A percentile compares a stretch with the other conserved stretches of the same genome.
Conservation (phyloP, 1,140 invertebrate species). For the Cotesia typhae region DNA sequence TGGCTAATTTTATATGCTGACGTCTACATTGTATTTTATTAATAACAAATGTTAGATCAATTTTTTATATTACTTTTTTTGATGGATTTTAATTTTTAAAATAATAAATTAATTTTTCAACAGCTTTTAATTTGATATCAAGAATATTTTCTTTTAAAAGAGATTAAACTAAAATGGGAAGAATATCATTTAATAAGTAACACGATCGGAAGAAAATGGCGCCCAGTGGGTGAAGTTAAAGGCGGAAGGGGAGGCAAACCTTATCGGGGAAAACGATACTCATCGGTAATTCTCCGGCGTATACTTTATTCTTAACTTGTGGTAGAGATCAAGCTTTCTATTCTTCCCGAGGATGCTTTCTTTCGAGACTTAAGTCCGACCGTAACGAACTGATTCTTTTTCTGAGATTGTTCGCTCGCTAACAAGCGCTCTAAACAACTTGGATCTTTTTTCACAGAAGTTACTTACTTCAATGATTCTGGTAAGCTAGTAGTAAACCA, state of each 20-base stretch:
- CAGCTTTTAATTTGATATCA: no score
- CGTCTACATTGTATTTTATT: no score
- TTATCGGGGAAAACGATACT: constrained; percentile 16
- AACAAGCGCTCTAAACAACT: background rate
- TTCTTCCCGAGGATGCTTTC: background rate
- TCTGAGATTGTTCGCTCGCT: constrained; percentile 8
- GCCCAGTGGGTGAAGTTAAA: background rate
- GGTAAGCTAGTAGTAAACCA: no score
- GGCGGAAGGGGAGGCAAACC: background rate
- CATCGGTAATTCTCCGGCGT: constrained; percentile 20
- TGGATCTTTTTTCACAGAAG: no score
- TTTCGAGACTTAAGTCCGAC: background rate
- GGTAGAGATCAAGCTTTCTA: background rate
- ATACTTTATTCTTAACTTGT: constrained; percentile 3
- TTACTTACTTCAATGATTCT: no score
- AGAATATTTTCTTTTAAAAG: no score
- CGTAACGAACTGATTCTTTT: constrained; percentile 11
- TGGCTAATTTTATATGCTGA: no score
- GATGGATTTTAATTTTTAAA: no score
- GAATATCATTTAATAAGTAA: background rate
- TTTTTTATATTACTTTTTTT: no score
- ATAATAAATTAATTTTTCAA: no score
- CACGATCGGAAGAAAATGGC: constrained; percentile 1
- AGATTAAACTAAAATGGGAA: no score
- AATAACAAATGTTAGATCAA: no score